These are phyloP conservation scores for Cephus nigrinus DNA, from an alignment of 2,888 invertebrate genomes.

Conservation along the genomic window DNA sequence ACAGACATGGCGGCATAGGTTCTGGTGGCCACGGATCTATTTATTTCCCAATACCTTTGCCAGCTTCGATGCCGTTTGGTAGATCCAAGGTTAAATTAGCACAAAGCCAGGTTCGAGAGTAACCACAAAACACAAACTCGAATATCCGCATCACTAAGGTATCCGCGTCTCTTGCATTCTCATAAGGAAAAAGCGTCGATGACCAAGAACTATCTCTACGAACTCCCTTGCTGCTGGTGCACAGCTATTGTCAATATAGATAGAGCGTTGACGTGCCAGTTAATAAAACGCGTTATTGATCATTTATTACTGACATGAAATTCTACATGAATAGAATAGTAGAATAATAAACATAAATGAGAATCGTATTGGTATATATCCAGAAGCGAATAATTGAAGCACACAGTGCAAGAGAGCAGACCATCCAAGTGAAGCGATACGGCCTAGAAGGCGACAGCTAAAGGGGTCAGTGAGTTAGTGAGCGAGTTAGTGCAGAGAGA, in stretches of 20 bases:
- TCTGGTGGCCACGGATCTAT: not conserved
- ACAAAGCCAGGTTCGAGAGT: not conserved
- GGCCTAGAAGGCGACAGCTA: not conserved
- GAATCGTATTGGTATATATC: not conserved
- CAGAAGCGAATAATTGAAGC: constrained; percentile 5
- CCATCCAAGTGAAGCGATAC: constrained; percentile 15
- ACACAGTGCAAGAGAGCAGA: constrained; percentile 15
- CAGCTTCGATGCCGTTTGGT: not conserved
- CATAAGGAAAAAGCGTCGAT: not conserved
- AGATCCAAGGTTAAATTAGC: not conserved
- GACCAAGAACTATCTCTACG: not conserved
- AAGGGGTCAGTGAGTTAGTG: not conserved
- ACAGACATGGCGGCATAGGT: not conserved
- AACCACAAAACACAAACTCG: not conserved
- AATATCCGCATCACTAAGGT: not conserved
- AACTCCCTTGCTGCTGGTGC: not conserved
- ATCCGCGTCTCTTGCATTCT: not conserved
- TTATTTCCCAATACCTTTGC: not conserved
- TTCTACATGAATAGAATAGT: not conserved
- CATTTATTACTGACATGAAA: not conserved
- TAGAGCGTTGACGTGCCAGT: no score
- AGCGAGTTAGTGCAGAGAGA: not conserved
- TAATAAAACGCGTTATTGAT: not conserved
- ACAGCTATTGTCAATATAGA: no score
- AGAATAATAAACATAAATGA: not conserved